These are phyloP conservation scores for Sternarchorhynchus goeldii DNA, from an alignment of 2,797 vertebrate genomes.

Conservation along the genomic window DNA sequence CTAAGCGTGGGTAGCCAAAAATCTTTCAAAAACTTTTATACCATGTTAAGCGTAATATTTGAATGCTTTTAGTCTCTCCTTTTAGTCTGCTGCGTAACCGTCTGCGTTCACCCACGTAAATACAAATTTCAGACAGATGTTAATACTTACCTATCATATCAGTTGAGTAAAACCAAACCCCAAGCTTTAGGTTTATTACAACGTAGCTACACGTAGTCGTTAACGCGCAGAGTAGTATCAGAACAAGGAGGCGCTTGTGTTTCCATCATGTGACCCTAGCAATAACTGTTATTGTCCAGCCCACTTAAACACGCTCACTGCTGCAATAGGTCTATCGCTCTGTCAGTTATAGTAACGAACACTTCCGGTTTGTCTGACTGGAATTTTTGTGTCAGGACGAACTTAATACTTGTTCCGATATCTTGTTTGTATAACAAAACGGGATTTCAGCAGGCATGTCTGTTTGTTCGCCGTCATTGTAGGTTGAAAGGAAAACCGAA, in stretches of 20 bases:
- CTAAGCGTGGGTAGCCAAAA: neutral
- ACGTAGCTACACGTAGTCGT: slow-evolving; percentile 27
- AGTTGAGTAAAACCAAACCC: slow-evolving; percentile 29
- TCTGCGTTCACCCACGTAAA: too few relatives aligned
- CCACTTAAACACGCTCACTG: slow-evolving; percentile 20
- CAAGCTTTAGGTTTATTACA: slow-evolving; percentile 23
- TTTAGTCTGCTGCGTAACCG: neutral
- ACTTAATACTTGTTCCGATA: too few relatives aligned
- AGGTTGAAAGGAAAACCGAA: too few relatives aligned
- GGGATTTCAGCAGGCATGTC: too few relatives aligned
- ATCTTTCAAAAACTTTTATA: neutral
- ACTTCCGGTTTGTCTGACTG: neutral
- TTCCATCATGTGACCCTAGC: slow-evolving; percentile 54
- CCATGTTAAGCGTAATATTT: neutral
- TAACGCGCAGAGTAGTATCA: slow-evolving; percentile 32
- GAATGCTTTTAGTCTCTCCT: neutral
- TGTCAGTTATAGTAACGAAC: neutral
- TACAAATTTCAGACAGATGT: neutral
- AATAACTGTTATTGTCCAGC: slow-evolving; percentile 42
- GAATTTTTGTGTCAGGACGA: too few relatives aligned
- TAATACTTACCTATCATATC: slow-evolving; percentile 51
- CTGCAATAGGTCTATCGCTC: slow-evolving; percentile 24
- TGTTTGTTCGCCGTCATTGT: too few relatives aligned
- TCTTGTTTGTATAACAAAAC: too few relatives aligned
- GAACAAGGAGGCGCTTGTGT: slow-evolving; percentile 57